phyloP scores from a whole-genome alignment of 92 coral and sea anemone species.

The Epizoanthus illoricatus region DNA sequence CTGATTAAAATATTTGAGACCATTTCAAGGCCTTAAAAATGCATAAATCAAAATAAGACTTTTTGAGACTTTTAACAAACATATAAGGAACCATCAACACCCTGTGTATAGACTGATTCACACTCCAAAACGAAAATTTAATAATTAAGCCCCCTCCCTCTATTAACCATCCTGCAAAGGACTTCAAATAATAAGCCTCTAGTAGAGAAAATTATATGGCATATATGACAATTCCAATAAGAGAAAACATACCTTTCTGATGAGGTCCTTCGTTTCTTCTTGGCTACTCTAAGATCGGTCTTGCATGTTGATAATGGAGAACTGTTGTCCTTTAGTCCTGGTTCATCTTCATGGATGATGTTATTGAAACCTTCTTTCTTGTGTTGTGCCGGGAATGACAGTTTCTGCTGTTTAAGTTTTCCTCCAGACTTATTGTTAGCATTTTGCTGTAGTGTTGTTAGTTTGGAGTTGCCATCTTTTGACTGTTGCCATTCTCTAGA shows the following conservation, averaged over 20 bases:
- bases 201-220: no score
- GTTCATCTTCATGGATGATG: neutral
- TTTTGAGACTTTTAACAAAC: neutral
- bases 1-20: no score
- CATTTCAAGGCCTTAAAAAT: neutral
- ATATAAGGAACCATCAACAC: neutral
- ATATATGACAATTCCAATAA: no score
- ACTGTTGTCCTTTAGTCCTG: neutral
- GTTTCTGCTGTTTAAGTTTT: conserved; percentile 22
- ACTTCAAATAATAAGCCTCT: no score
- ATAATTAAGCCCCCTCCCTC: conserved; percentile 14
- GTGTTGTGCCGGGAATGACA: neutral
- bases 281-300: conserved; percentile 18
- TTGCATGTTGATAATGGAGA: neutral
- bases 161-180: no score
- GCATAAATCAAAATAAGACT: conserved; percentile 7
- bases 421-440: conserved; percentile 10
- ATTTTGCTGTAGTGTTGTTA: conserved; percentile 2
- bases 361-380: neutral
- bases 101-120: no score
- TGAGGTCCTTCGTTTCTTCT: conserved; percentile 28
- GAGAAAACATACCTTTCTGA: conserved; percentile 2
- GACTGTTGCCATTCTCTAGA: neutral
- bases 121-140: no score
- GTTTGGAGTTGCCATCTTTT: conserved; percentile 1